A percentile compares a stretch with the other conserved stretches of the same genome.
Conservation (phyloP, 2,888 invertebrate genomes). For the Cheiracanthium punctorium region DNA sequence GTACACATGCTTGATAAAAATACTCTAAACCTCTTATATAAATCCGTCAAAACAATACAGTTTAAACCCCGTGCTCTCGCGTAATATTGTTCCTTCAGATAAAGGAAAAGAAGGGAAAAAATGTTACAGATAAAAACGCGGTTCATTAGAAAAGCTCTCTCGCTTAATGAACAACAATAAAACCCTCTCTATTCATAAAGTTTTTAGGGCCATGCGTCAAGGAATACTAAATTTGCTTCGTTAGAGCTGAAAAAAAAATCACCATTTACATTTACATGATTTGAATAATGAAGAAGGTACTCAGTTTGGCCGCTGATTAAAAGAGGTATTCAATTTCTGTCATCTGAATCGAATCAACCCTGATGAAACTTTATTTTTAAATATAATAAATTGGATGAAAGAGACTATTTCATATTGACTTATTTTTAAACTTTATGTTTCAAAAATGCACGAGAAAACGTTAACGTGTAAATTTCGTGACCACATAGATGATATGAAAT, state of each 20-base stretch:
- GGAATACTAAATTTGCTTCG: slow-evolving; percentile 10
- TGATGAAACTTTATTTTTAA: not conserved
- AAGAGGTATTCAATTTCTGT: not conserved
- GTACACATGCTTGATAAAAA: not conserved
- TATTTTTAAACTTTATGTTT: too few relatives aligned
- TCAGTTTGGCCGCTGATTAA: not conserved
- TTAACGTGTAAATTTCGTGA: too few relatives aligned
- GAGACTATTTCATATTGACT: too few relatives aligned
- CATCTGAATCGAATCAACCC: not conserved
- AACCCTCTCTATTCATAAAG: slow-evolving; percentile 1
- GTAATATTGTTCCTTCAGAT: not conserved
- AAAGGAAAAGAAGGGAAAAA: not conserved
- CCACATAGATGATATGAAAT: too few relatives aligned
- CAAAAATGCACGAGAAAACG: too few relatives aligned
- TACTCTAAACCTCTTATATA: not conserved
- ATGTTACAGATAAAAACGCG: not conserved
- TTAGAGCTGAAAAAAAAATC: not conserved
- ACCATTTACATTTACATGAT: not conserved
- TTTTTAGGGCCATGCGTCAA: slow-evolving; percentile 4
- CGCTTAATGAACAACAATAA: slow-evolving; percentile 1
- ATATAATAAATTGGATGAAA: not conserved
- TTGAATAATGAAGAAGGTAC: slow-evolving; percentile 2
- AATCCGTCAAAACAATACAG: not conserved
- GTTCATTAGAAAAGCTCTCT: slow-evolving; percentile 2
- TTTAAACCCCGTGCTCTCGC: not conserved